These are phyloP conservation scores for Otolemur garnettii DNA, from an alignment of 2,113 vertebrate species.

Conservation along the genomic window DNA sequence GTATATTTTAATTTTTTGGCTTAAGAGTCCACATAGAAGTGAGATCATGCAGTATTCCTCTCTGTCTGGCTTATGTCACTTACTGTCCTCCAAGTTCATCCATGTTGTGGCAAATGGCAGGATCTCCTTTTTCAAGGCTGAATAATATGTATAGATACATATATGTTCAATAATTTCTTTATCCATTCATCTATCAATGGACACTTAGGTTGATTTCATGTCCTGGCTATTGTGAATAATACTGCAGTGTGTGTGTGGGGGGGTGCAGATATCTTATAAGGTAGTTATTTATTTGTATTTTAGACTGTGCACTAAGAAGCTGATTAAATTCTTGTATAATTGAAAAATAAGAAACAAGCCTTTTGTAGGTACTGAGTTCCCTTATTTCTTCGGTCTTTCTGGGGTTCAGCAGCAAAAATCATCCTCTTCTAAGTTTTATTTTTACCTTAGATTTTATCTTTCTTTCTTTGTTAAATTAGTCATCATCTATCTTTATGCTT, in stretches of 20 bases:
- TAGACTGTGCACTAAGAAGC: background rate
- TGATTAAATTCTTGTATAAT: background rate
- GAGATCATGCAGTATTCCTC: background rate
- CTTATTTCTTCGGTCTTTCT: background rate
- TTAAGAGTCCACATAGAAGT: background rate
- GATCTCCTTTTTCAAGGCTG: background rate
- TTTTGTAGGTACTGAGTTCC: background rate
- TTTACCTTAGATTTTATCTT: background rate
- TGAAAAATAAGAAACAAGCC: background rate
- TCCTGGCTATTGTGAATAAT: background rate
- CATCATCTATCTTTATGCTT: background rate
- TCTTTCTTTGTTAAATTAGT: constrained; percentile 1
- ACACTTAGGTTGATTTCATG: background rate
- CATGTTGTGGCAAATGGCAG: background rate
- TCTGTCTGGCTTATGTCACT: background rate
- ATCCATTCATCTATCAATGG: background rate
- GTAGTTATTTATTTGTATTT: background rate
- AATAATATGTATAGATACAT: background rate
- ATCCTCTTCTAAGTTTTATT: background rate
- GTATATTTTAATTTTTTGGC: background rate
- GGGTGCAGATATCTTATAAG: background rate
- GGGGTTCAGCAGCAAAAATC: background rate
- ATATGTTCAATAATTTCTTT: background rate
- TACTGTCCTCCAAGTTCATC: background rate
- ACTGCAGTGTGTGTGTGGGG: background rate